These are phyloP conservation scores for Lagothrix lagotricha DNA, from an alignment of 2,797 vertebrate species.

Conservation along the genomic window DNA sequence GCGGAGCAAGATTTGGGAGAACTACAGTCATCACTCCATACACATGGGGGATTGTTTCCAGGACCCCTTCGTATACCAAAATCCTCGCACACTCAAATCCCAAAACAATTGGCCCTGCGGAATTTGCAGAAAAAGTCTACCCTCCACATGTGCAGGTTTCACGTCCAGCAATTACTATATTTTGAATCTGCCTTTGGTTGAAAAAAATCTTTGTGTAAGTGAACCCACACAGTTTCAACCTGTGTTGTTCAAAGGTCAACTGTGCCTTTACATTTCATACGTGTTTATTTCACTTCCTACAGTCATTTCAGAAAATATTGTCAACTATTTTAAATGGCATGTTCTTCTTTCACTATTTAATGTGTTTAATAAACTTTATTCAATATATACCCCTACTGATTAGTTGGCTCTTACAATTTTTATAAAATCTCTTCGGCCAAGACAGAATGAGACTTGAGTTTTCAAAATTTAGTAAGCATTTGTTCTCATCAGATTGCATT, in stretches of 20 bases:
- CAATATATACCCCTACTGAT: not conserved
- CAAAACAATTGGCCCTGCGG: not conserved
- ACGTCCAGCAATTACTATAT: not conserved
- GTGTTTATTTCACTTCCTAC: not conserved
- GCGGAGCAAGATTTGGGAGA: not conserved
- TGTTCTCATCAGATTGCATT: constrained; percentile 27
- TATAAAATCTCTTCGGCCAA: not conserved
- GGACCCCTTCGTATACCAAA: not conserved
- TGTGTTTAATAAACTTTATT: not conserved
- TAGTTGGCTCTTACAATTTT: constrained; percentile 4
- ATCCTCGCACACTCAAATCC: not conserved
- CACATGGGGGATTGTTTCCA: not conserved
- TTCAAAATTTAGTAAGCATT: constrained; percentile 45
- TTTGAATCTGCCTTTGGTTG: not conserved
- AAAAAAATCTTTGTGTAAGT: too few relatives aligned
- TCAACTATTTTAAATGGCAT: not conserved
- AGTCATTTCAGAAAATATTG: not conserved
- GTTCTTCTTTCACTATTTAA: not conserved
- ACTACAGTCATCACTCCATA: too few relatives aligned
- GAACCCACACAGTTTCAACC: not conserved
- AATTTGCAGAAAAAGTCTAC: not conserved
- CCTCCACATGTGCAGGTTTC: not conserved
- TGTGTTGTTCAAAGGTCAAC: too few relatives aligned
- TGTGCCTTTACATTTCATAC: not conserved
- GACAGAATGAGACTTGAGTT: not conserved